Evolutionary conservation across 2,888 invertebrate species (phyloP), one percentile per base, ranked within the genome.

Genomic region (Plagodis dolabraria): DNA sequence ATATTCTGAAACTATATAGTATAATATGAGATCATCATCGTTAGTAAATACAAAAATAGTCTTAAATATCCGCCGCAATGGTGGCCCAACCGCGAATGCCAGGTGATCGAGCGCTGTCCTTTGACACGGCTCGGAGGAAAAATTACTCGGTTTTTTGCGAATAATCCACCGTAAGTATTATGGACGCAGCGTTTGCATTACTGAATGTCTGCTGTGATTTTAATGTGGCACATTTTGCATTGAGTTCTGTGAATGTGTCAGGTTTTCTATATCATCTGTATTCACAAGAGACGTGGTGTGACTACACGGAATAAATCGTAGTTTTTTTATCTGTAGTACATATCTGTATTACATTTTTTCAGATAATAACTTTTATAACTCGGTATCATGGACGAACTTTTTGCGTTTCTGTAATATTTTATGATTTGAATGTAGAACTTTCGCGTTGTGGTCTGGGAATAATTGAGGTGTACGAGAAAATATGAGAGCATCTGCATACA

Each of bases 61-160:
- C 43, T 12, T 12, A 5, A 43, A 33, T 22, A 53, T 40, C n/a
- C 67, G 70, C 71, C 36, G 5, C 0, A 46, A 65, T 70, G 6
- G 8, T 75, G 67, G 83, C 86, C 77, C 74, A 43, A 77, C 75
- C 72, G 57, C 77, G 77, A 66, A 75, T 75, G 75, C 78, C 86
- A 82, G 82, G 87, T 89, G 89, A 89, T 89, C 85, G 89, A 89
- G 80, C 84, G 79, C 79, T 80, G 86, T 86, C 85, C 86, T 89
- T 89, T 89, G 89, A 89, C 85, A 86, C 74, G 76, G 80, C 77
- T 75, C 75, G 76, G 74, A 80, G 79, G 82, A 88, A 87, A 89
- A 87, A 89, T 87, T 85, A 84, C 83, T 75, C 73, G 82, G 83
- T 79, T 85, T 87, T 22, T 86, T 85, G 79, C 78, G 74, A 82